Base-by-base conservation (phyloP, 2,113 vertebrate species). In the Nipponia nippon region DNA sequence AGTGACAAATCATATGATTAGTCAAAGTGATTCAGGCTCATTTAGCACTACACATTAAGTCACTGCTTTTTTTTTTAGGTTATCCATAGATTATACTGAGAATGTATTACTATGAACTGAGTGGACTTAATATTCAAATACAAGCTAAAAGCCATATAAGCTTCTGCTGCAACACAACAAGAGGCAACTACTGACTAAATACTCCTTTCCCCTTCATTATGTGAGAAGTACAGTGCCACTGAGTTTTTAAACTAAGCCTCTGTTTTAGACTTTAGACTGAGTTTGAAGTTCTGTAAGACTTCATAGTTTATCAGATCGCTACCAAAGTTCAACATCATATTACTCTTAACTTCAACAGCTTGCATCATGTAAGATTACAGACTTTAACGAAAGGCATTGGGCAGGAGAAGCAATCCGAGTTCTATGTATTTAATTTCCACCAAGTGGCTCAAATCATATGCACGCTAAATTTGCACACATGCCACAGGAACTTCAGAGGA, bases 301-400 rank as follows among this genome's bases (percentile, higher is more conserved):
- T 66, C 34, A 0, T 4, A 67, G n/a, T 63, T 42, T 69, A 80
- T 30, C 9, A 77, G 26, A 91, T 59, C 0, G 0, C 10, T 84
- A 56, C 8, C 1, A 78, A 36, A 58, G 34, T 25, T 84, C 42
- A 62, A 82, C 26, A 78, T n/a, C 16, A 17, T 8, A 32, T 29
- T 40, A 36, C 15, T n/a, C 32, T 13, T 13, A 82, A 72, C 17
- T 59, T 65, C 34, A 92, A 25, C 34, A 90, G 34, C 18, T 44
- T 62, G 30, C 23, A 46, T 65, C 7, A 34, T 3, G 7, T 21
- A 63, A 11, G 38, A 92, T n/a, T n/a, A 69, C n/a, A 52, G 34
- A 19, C 19, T 77, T 42, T 27, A 69, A 73, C 5, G 5, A 34
- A 67, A 80, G 4, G 8, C 46, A 53, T 0, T 44, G 20, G 22